Base-by-base conservation (phyloP, 2,888 invertebrate species). In the Tetragonisca angustula region DNA sequence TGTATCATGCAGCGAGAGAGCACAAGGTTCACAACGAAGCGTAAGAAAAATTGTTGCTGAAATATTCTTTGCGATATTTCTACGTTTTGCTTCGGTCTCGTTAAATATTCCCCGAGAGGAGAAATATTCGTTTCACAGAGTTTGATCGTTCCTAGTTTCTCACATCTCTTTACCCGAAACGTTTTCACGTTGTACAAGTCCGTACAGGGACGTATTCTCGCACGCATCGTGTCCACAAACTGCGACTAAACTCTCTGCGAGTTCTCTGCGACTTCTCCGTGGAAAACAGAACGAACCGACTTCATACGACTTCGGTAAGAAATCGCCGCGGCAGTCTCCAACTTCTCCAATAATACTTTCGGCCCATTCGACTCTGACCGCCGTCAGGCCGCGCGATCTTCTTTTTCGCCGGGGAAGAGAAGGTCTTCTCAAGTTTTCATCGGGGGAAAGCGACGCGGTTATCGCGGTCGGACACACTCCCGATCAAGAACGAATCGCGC, bases 321-420 rank as follows among this genome's bases (percentile, higher is more conserved):
- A 88, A 89, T 88, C 86, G 88, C 52, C 67, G 64, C 76, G 49
- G 76, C 80, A 70, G 77, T 76, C 76, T 73, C 90, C 43, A 90
- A 89, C 89, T 89, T 89, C 88, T 90, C 85, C 90, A 89, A 89
- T 89, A 90, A 89, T 86, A 90, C 90, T 90, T 90, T 81, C 76
- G 71, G 61, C 80, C 76, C 49, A 78, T 81, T 86, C 77, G 81
- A 36, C 52, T 68, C 27, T 67, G 81, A 72, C 68, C 80, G 73
- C 73, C 59, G 68, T 70, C 50, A 67, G 64, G 27, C 49, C 62
- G 69, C 56, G 49, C 61, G 15, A 43, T 68, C 65, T 73, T 61
- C 68, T 83, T 75, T 74, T 74, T 69, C 76, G n/a, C 70, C 36
- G 50, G 69, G 81, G 86, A 86, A 86, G 86, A 87, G 9, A 6